These are phyloP conservation scores for Tiliacea citrago DNA, from an alignment of 2,888 invertebrate species.

Conservation along the genomic window DNA sequence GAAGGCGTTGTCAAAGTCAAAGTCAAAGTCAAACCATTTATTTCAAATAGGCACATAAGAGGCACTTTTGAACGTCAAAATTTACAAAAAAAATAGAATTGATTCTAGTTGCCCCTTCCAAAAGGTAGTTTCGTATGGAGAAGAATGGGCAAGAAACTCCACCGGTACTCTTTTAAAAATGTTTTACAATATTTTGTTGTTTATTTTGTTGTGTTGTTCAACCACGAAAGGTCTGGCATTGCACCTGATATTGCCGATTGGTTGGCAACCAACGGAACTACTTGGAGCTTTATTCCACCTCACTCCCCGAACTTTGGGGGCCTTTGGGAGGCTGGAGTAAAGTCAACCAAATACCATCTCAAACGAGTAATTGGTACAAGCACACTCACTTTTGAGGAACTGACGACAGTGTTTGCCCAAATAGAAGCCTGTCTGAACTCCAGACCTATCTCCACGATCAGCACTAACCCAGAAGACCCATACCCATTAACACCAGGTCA, in stretches of 20 bases:
- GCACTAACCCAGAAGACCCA: constrained; percentile 17
- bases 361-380: background rate
- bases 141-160: too few species aligned
- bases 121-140: too few species aligned
- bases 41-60: too few species aligned
- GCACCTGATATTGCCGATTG: background rate
- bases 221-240: background rate
- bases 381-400: constrained; percentile 31
- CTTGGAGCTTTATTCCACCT: constrained; percentile 41
- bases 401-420: constrained; percentile 19
- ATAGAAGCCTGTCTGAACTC: constrained; percentile 46
- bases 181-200: too few species aligned
- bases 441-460: constrained; percentile 11
- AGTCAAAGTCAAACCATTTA: too few species aligned
- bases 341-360: constrained; percentile 3
- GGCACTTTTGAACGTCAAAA: too few species aligned
- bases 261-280: constrained; percentile 28
- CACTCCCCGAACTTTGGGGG: constrained; percentile 30
- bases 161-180: too few species aligned
- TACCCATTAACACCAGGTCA: constrained; percentile 63
- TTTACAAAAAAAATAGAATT: too few species aligned
- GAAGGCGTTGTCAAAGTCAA: too few species aligned
- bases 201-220: background rate
- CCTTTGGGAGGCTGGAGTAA: constrained; percentile 6
- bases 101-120: too few species aligned